A percentile compares a stretch with the other conserved stretches of the same genome.
Conservation (phyloP, 2,113 vertebrate species). For the Corvus cornix region DNA sequence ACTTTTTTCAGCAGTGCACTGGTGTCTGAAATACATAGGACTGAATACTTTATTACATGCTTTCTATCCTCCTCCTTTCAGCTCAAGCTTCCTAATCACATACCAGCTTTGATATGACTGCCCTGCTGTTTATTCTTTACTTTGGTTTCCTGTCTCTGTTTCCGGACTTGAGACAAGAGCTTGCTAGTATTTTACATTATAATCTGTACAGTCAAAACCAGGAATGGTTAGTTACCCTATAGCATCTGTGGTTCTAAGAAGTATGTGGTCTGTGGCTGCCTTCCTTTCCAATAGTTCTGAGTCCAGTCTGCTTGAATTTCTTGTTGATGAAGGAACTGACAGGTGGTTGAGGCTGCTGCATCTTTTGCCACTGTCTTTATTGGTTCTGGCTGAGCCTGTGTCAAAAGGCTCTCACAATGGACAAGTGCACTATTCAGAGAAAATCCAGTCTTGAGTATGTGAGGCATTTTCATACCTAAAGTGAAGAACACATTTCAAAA, state of each 20-base stretch:
- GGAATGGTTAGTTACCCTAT: background rate
- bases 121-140: background rate
- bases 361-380: conserved; percentile 18
- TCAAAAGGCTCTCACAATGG: conserved; percentile 29
- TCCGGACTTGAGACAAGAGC: background rate
- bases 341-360: conserved; percentile 23
- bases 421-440: conserved; percentile 13
- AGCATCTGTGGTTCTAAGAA: background rate
- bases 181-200: background rate
- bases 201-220: background rate
- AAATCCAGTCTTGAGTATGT: conserved; percentile 8
- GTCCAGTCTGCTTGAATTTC: conserved; percentile 37
- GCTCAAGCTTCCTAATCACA: background rate
- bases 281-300: conserved; percentile 30
- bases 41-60: background rate
- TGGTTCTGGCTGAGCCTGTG: conserved; percentile 33
- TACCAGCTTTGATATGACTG: background rate
- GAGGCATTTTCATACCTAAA: conserved; percentile 29
- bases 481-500: conserved; percentile 25
- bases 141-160: background rate
- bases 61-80: background rate
- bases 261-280: conserved; percentile 23
- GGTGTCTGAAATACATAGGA: background rate
- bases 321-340: conserved; percentile 30
- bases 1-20: background rate